Base-by-base conservation (phyloP, 1,140 invertebrate species). In the Drosophila rhopaloa region DNA sequence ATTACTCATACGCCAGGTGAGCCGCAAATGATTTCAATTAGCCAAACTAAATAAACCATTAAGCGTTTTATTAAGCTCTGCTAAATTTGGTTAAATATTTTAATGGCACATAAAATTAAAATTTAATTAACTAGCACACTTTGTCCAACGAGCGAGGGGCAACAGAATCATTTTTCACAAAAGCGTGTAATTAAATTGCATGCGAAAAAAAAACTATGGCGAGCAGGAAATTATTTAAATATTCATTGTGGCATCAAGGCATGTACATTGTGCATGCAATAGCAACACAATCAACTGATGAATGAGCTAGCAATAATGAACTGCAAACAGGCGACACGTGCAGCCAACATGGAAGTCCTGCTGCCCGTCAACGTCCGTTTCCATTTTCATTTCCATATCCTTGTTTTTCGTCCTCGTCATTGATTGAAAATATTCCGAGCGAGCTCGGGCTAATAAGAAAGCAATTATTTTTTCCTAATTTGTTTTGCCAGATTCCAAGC, bases 381-480 rank as follows among this genome's bases (percentile, higher is more conserved):
- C 41, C 14, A 47, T 46, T 29, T 68, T 13, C 38, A 37, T 24
- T 9, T 44, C 58, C 46, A 13, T 16, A 16, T 16, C 57, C 27
- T 65, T 24, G 19, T 59, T 7, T n/a, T 14, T 47, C 16, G 14
- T 47, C 53, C 57, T 56, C 24, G 29, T 27, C 61, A 76, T 71
- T 83, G 76, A 86, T 83, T 74, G 53, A 74, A 81, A 88, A 59
- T 79, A 82, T 79, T 58, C 67, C 74, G 56, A 38, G 47, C 65
- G 41, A 46, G 35, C 56, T 32, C 47, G 38, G 50, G 75, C 82
- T 86, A 81, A 86, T 86, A 88, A 79, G 67, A 73, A 63, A 44
- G 46, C 62, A 82, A 86, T 86, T 88, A 82, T 88, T 86, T 88
- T 78, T 58, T 24, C 51, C 65, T 83, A 83, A 86, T 86, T 86